Conservation (phyloP, 2,888 invertebrate species). For the Drosophila diplacantha region DNA sequence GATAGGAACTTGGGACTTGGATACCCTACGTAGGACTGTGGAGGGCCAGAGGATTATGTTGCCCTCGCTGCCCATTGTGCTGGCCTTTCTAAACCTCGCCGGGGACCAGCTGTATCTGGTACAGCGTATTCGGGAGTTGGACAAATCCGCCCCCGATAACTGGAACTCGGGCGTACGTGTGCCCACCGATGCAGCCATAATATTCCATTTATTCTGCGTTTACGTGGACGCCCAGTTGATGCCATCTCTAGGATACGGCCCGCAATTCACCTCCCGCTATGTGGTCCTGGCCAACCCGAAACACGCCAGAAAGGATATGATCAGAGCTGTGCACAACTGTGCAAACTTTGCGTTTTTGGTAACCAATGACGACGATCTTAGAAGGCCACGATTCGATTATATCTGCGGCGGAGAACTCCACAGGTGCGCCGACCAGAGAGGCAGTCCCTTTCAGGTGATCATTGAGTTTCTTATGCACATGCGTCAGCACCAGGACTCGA, state of each 20-base stretch:
- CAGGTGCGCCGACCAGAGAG: conserved; percentile 87
- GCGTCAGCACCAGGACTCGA: conserved; percentile 84
- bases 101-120: conserved; percentile 92
- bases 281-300: conserved; percentile 75
- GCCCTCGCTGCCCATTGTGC: conserved; percentile 79
- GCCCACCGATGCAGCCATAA: conserved; percentile 90
- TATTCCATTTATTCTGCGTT: conserved; percentile 90
- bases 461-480: conserved; percentile 88
- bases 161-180: conserved; percentile 84
- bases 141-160: conserved; percentile 79
- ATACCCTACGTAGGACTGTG: conserved; percentile 85
- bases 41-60: conserved; percentile 78
- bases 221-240: conserved; percentile 91
- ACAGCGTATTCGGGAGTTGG: conserved; percentile 86
- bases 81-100: conserved; percentile 89
- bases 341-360: conserved; percentile 77
- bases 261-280: conserved; percentile 80
- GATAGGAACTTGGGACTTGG: conserved; percentile 84
- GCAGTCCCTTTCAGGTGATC: conserved; percentile 92
- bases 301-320: conserved; percentile 73
- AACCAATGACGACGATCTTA: conserved; percentile 64
- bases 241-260: conserved; percentile 82
- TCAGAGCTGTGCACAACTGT: conserved; percentile 74
- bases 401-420: conserved; percentile 81
- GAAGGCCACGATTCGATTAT: conserved; percentile 77